Percentiles rank a stretch among this genome's conserved stretches.
Evolutionary conservation across 2,797 vertebrate genomes (phyloP).

Genomic region (Ctenopoma multispine): DNA sequence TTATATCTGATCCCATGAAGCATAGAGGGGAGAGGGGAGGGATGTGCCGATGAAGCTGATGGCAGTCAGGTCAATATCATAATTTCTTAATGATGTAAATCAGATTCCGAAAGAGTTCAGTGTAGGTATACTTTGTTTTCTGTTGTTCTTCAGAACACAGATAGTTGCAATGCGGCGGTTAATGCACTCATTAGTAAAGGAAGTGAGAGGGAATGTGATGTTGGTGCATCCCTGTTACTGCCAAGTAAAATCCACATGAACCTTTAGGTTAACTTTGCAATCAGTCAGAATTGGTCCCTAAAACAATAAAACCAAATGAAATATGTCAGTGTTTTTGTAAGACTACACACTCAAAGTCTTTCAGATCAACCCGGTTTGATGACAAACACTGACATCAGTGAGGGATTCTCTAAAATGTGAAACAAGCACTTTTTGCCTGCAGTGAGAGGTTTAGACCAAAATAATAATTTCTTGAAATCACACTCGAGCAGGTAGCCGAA

Average conservation of each 20-base stretch:
- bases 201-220: background rate
- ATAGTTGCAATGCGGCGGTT: too few species aligned
- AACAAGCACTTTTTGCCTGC: slow-evolving; percentile 37
- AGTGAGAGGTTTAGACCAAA: slow-evolving; percentile 25
- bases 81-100: background rate
- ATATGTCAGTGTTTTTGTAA: slow-evolving; percentile 4
- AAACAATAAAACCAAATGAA: slow-evolving; percentile 1
- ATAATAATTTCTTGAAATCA: background rate
- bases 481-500: background rate
- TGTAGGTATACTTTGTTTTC: too few species aligned
- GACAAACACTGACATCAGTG: slow-evolving; percentile 53
- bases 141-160: too few species aligned
- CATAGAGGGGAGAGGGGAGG: background rate
- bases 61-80: background rate
- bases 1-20: background rate
- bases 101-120: background rate
- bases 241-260: background rate
- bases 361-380: slow-evolving; percentile 8
- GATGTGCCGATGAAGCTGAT: background rate
- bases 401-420: slow-evolving; percentile 17
- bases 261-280: background rate
- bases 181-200: background rate
- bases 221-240: slow-evolving; percentile 18
- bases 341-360: slow-evolving; percentile 8
- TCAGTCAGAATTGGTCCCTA: slow-evolving; percentile 16